Evolutionary conservation across 1,140 invertebrate species (phyloP), one percentile per base, ranked within the genome.

Genomic region (Sogatella furcifera): DNA sequence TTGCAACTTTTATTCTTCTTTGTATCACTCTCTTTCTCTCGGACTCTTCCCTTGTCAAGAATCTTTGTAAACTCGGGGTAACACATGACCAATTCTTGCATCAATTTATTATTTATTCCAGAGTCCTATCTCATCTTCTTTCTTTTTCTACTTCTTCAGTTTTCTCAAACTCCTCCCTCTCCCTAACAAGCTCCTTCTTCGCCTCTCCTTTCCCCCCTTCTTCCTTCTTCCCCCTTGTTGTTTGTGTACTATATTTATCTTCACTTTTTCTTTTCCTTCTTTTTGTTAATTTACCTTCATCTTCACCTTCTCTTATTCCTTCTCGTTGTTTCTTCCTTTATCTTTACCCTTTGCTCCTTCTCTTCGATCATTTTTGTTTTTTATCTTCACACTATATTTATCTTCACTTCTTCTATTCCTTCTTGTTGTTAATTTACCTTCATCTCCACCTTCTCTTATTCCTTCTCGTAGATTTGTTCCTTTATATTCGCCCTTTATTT

Each of bases 71-170:
- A 2, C 14, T 19, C 5, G 3, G 2, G 43, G 9, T n/a, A 44
- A 19, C 5, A 44, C 17, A 44, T n/a, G 9, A 44, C 17, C 14
- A 44, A 44, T n/a, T n/a, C 14, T n/a, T 2, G 17, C 43, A 44
- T n/a, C n/a, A n/a, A n/a, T n/a, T n/a, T n/a, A n/a, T n/a, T n/a
- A n/a, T n/a, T n/a, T n/a, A 9, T 19, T 44, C 38, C 31, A 46
- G n/a, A 46, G 21, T 57, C 67, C 64, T 69, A 55, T 58, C 53
- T 57, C 59, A 44, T 57, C 43, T 41, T 57, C 59, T 52, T 57
- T 69, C 66, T 63, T 60, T 66, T 41, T 55, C 31, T 52, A 55
- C 17, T 22, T 19, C 46, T 55, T 41, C 24, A 34, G 6, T 28
- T 28, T 28, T 28, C 2, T 28, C 24, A 28, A 28, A 17, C 21